Conservation (phyloP, 2,113 vertebrate species). For the Apistogramma diplotaenia region DNA sequence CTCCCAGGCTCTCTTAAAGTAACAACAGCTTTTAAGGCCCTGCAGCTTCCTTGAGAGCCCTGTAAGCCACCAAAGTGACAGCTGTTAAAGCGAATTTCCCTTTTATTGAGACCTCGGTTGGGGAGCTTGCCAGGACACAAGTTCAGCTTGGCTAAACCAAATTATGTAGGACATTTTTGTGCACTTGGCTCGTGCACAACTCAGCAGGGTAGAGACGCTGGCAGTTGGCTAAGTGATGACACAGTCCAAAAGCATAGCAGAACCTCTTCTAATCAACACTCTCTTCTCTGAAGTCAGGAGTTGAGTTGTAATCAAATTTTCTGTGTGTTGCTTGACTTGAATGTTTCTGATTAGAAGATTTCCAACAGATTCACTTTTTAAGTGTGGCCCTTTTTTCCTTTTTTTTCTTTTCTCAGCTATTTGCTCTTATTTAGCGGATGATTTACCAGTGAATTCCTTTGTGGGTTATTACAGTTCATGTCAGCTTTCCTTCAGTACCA, state of each 20-base stretch:
- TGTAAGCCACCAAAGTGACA: slow-evolving; percentile 67
- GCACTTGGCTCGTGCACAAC: slow-evolving; percentile 60
- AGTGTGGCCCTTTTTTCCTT: slow-evolving; percentile 14
- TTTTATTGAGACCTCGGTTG: slow-evolving; percentile 67
- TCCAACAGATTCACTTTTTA: slow-evolving; percentile 24
- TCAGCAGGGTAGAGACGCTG: slow-evolving; percentile 38
- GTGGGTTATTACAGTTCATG: not conserved
- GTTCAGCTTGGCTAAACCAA: slow-evolving; percentile 63
- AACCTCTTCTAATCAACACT: slow-evolving; percentile 39
- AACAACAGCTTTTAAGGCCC: slow-evolving; percentile 61
- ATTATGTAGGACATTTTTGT: slow-evolving; percentile 62
- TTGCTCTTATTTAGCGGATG: slow-evolving; percentile 35
- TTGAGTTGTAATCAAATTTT: slow-evolving; percentile 43
- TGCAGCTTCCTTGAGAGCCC: slow-evolving; percentile 63
- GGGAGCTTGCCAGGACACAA: slow-evolving; percentile 57
- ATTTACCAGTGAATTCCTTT: slow-evolving; percentile 30
- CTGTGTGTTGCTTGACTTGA: slow-evolving; percentile 22
- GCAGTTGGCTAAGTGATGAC: slow-evolving; percentile 59
- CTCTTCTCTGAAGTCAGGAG: slow-evolving; percentile 28
- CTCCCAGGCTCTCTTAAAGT: slow-evolving; percentile 56
- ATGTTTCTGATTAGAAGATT: slow-evolving; percentile 54
- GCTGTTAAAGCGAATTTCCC: slow-evolving; percentile 69
- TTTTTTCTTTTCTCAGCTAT: slow-evolving; percentile 15
- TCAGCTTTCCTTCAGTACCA: not conserved
- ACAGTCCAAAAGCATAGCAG: slow-evolving; percentile 31